These are phyloP conservation scores for Metacarcinus magister DNA, from an alignment of 2,888 invertebrate genomes.

Conservation along the genomic window DNA sequence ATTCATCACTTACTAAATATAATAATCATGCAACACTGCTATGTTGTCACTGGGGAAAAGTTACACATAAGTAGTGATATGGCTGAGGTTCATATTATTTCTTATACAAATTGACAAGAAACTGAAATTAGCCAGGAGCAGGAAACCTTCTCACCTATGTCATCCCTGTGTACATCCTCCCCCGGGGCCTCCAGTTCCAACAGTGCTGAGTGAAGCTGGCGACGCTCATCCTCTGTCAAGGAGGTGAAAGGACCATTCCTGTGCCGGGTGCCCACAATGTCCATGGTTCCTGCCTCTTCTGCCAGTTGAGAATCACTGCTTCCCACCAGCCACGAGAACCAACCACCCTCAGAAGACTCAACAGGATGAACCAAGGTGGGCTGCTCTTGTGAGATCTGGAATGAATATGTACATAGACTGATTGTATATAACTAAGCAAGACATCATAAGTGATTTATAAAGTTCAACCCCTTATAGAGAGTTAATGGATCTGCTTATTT, in stretches of 20 bases:
- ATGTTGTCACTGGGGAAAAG: not conserved
- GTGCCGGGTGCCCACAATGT: slow-evolving; percentile 61
- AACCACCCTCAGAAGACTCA: slow-evolving; percentile 54
- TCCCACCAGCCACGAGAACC: slow-evolving; percentile 80
- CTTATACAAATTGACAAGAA: not conserved
- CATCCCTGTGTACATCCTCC: slow-evolving; percentile 73
- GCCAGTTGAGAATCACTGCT: not conserved
- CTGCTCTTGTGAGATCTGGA: slow-evolving; percentile 76
- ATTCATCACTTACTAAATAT: no score
- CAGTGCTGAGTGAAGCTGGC: slow-evolving; percentile 73
- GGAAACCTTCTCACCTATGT: slow-evolving; percentile 74
- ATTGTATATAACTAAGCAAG: no score
- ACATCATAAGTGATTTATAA: no score
- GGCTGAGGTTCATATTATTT: not conserved
- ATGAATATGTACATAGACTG: not conserved
- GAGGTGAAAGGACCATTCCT: slow-evolving; percentile 68
- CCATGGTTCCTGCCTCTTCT: slow-evolving; percentile 26
- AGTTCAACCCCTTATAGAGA: no score
- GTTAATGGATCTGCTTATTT: no score
- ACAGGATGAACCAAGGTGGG: slow-evolving; percentile 71
- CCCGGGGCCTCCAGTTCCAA: slow-evolving; percentile 58
- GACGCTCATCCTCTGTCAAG: slow-evolving; percentile 77
- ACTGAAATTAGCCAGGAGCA: not conserved
- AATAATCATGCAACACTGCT: not conserved
- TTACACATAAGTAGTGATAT: not conserved